These are phyloP conservation scores for Geotrypetes seraphini DNA, from an alignment of 2,797 vertebrate species.

Conservation along the genomic window DNA sequence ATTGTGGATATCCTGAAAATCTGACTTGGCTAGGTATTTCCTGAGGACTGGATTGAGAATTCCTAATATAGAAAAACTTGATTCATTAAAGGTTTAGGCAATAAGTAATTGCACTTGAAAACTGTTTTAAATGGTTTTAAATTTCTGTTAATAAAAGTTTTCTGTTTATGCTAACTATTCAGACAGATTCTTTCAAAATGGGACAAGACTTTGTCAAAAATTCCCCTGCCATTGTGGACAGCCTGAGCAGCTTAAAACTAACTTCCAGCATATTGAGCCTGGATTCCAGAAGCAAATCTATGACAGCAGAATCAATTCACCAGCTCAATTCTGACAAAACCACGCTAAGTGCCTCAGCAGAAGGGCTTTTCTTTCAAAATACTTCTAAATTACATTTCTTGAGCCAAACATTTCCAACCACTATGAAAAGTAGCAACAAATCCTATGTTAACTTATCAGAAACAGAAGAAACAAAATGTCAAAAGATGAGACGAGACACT, in stretches of 20 bases:
- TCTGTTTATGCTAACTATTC: slow-evolving; percentile 19
- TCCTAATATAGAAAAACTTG: no score
- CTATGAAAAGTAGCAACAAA: slow-evolving; percentile 33
- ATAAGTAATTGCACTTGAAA: no score
- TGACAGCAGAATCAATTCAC: slow-evolving; percentile 25
- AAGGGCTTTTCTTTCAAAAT: slow-evolving; percentile 41
- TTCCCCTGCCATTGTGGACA: slow-evolving; percentile 48
- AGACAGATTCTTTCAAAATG: slow-evolving; percentile 93
- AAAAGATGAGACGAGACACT: slow-evolving; percentile 34
- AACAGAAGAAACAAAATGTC: slow-evolving; percentile 16
- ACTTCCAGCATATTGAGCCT: slow-evolving; percentile 52
- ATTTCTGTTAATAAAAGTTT: background rate
- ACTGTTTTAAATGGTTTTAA: no score
- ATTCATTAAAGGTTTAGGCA: no score
- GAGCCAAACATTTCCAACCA: slow-evolving; percentile 48
- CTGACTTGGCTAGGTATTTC: no score
- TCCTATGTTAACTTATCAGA: slow-evolving; percentile 15
- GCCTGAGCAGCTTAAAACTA: slow-evolving; percentile 47
- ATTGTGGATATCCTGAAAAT: no score
- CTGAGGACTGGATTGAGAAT: no score
- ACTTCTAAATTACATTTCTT: slow-evolving; percentile 29
- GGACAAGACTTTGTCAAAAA: slow-evolving; percentile 66
- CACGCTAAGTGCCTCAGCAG: slow-evolving; percentile 32
- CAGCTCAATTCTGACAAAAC: slow-evolving; percentile 26
- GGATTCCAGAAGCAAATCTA: slow-evolving; percentile 20